Base-by-base conservation (phyloP, 2,888 invertebrate genomes). In the Clostera curtula region DNA sequence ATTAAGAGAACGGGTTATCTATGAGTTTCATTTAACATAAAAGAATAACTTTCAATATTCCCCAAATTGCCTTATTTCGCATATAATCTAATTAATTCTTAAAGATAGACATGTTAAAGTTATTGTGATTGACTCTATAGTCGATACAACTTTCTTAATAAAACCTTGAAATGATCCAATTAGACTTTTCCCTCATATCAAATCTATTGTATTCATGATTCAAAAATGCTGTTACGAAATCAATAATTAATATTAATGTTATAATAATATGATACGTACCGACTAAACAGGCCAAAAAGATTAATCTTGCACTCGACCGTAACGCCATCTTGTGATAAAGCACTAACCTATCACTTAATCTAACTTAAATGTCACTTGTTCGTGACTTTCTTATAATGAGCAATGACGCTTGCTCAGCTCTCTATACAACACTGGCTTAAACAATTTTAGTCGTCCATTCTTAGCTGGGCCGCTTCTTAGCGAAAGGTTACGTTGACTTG, bases 351-450 rank as follows among this genome's bases (percentile, higher is more conserved):
- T 49, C 46, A 49, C 48, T 57, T 56, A 65, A 59, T 59, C 53
- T 57, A 59, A 61, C 47, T 56, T 57, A 58, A 66, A 63, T 65
- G 67, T 69, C 74, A 79, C 71, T 62, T 47, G 46, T 40, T 35
- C 44, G 65, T 71, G 69, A 70, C 69, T 68, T 58, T 56, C 51
- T 63, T 47, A 38, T 46, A 36, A 49, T 46, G 37, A 42, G 40
- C 51, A 46, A 57, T 72, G 69, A 63, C 72, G 71, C 68, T 68
- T 63, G 70, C 62, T 48, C 69, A 69, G 62, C 73, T 65, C 68
- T 67, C 75, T 63, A 64, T 53, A 54, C 64, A 62, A 68, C 67
- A 82, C 79, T 82, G 82, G 68, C 65, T 66, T 70, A 65, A 71
- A 67, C 68, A 72, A 50, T 73, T 74, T 77, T 74, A 70, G 75